Conservation (phyloP, 2,113 vertebrate species). For the Eubucco bourcierii region DNA sequence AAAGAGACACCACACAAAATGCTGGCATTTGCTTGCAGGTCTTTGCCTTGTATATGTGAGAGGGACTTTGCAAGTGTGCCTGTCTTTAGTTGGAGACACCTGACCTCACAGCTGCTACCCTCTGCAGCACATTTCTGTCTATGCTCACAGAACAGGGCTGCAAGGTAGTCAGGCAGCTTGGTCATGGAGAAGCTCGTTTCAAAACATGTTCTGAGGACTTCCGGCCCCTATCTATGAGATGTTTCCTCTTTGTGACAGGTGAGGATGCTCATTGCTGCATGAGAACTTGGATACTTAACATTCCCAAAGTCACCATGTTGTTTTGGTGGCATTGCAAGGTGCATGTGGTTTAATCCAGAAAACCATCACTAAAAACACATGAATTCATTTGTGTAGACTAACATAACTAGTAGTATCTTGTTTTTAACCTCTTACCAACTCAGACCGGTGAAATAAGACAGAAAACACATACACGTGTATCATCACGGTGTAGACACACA, state of each 20-base stretch:
- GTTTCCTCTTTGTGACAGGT: not conserved
- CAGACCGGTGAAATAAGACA: not conserved
- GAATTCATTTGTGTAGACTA: not conserved
- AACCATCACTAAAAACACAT: not conserved
- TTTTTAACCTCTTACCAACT: not conserved
- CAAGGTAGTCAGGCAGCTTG: not conserved
- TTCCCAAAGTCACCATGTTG: not conserved
- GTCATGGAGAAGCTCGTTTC: not conserved
- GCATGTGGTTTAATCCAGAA: not conserved
- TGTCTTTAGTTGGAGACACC: not conserved
- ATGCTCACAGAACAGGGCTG: not conserved
- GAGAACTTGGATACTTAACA: not conserved
- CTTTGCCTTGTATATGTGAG: not conserved
- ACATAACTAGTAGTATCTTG: not conserved
- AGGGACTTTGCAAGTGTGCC: not conserved
- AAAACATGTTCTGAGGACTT: not conserved
- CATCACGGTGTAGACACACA: not conserved
- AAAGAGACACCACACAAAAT: not conserved
- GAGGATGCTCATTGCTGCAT: not conserved
- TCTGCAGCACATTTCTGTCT: not conserved
- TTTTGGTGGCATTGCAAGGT: not conserved
- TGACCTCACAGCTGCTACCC: not conserved
- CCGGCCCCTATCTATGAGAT: not conserved
- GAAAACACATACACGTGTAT: not conserved
- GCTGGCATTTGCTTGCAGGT: not conserved